Evolutionary conservation across 37 sponge, comb jelly and placozoan species (phyloP), one percentile per base, ranked within the genome.

Genomic region (Dysidea cf. avara): DNA sequence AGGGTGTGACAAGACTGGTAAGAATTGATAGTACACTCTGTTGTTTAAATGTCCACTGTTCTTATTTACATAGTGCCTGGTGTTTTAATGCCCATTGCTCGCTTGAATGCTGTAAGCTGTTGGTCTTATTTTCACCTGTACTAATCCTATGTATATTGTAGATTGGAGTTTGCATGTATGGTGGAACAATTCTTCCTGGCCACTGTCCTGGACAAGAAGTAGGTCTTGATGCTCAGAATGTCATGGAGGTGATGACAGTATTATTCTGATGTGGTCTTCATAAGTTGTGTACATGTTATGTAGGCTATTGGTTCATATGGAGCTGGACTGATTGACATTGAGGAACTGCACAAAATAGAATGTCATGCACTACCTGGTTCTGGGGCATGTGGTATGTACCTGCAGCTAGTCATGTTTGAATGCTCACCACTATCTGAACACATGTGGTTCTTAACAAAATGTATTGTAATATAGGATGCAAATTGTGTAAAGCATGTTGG

Each of bases 281-380:
- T 26, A 62, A 30, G n/a, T 4, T 66, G 40, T 51, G 29, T 26
- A 6, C 64, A 2, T 20, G n/a, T n/a, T n/a, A n/a, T n/a, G 52
- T 51, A 86, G 87, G 89, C 89, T 22, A 83, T 87, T 37, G 89
- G 89, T 33, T 78, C 83, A 6, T 87, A 71, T 82, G 89, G 89
- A 31, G 78, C 83, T 56, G 89, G 89, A 7, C 20, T 75, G 18
- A 82, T 87, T 33, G 89, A 87, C 59, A 77, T 87, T 49, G 89
- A 87, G 39, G 89, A 87, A 40, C 67, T 87, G 32, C 76, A 75
- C 14, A 7, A n/a, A 3, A 62, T 87, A 34, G 89, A 87, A 57
- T 58, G 79, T 33, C 64, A 65, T 58, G 35, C 83, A 36, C 79
- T 87, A 29, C 89, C 89, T 37, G 89, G 89, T 0, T 87, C 89